Evolutionary conservation across 2,113 vertebrate species (phyloP), one percentile per base, ranked within the genome.

Genomic region (Fregetta grallaria): DNA sequence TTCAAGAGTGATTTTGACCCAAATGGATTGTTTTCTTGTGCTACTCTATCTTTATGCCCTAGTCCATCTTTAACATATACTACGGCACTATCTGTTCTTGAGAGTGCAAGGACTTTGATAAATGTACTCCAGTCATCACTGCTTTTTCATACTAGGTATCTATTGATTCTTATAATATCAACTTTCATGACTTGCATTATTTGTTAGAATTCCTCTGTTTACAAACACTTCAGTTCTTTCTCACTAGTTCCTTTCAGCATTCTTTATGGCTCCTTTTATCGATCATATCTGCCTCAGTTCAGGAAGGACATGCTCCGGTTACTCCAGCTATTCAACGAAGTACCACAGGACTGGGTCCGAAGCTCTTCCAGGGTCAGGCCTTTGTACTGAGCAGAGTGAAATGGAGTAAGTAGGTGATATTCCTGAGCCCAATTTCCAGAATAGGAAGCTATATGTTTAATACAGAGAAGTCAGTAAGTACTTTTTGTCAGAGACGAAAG

Each of bases 101-200:
- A 55, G 55, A 23, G 10, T 38, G 63, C 42, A 40, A 88, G 61
- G 88, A 88, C 91, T 95, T 95, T 95, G 93, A 96, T 94, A 83
- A 75, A 96, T 95, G 81, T 18, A 95, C 93, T 96, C 45, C 77
- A 94, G 90, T 80, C 87, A 56, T 65, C 56, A 76, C 63, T 92
- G 72, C 3, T 63, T 95, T 96, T 89, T 86, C 79, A 62, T 77
- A 45, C 68, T 81, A 78, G 81, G 3, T 81, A 74, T 26, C 87
- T 94, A 96, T 87, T 87, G 89, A 95, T 95, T 52, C 91, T 79
- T 70, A 94, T 72, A 38, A 85, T 78, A 95, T 91, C 93, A 91
- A 30, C 77, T 85, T 85, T 80, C 95, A 85, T 65, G 49, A 61
- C 87, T 58, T 86, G 84, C 80, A 94, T 58, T 36, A 13, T 94